phyloP scores from a whole-genome alignment of 2,113 vertebrate genomes.

The Lathamus discolor region DNA sequence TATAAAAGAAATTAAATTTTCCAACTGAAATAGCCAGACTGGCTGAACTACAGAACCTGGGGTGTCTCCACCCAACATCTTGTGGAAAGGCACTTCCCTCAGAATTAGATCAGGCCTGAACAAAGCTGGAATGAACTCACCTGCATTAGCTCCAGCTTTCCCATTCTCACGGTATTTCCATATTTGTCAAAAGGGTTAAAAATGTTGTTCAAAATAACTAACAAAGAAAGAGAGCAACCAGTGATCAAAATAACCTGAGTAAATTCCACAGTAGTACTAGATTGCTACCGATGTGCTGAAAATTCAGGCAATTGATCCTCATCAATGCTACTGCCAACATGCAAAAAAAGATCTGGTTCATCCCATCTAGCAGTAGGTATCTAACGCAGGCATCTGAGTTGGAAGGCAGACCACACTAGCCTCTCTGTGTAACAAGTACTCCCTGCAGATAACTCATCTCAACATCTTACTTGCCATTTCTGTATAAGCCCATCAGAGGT shows the following conservation, averaged over 20 bases:
- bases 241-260: not conserved
- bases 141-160: not conserved
- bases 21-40: not conserved
- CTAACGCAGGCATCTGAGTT: not conserved
- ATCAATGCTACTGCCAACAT: not conserved
- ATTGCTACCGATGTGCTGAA: not conserved
- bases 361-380: not conserved
- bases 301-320: not conserved
- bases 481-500: not conserved
- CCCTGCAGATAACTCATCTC: not conserved
- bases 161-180: not conserved
- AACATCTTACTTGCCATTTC: not conserved
- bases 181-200: not conserved
- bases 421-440: not conserved
- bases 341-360: not conserved
- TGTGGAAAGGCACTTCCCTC: not conserved
- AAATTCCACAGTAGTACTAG: not conserved
- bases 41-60: not conserved
- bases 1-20: not conserved
- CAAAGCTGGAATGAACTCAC: slow-evolving; percentile 3
- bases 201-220: not conserved
- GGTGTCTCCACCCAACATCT: not conserved
- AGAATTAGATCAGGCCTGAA: slow-evolving; percentile 4
- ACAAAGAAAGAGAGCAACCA: not conserved
- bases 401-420: not conserved